Base-by-base conservation (phyloP, 2,888 invertebrate species). In the Lithophane semibrunnea region DNA sequence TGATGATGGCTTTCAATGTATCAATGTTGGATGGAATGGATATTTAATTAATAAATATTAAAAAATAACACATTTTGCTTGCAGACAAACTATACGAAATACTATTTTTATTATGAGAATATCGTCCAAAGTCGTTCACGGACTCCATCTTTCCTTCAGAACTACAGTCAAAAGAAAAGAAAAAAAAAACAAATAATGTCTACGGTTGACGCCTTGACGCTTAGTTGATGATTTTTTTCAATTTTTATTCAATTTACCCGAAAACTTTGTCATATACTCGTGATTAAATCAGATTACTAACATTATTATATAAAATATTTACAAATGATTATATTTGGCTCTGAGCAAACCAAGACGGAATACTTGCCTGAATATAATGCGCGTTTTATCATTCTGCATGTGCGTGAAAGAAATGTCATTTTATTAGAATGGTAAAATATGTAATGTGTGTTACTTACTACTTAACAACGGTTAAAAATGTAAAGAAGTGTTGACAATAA, bases 191-290 rank as follows among this genome's bases (percentile, higher is more conserved):
- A 86, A 84, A 87, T 47, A 58, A 54, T 92, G 93, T 95, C 94
- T 95, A 94, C 89, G 95, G 94, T 95, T 95, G 95, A 95, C 94
- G 95, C 95, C 93, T 95, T 94, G 94, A 94, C 93, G 94, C 94
- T 94, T 93, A 91, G 91, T 91, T 91, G 90, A 91, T 91, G 88
- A 90, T 89, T 91, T 91, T 60, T 93, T 91, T 89, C 82, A 89
- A 90, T 90, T 92, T 92, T 74, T 83, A 86, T 64, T 81, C 74
- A 87, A 84, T 88, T 82, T 86, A 82, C 82, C 75, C 73, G 64
- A 77, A 84, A 80, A 84, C 80, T 83, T 86, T 80, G 80, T 88
- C 80, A 74, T 85, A 81, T 77, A 83, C 77, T 87, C 77, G 89
- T 91, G 89, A 84, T 90, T 80, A 79, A 87, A 87, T 90, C 77